These are phyloP conservation scores for Hypomecis punctinalis DNA, from an alignment of 2,888 invertebrate genomes.

Conservation along the genomic window DNA sequence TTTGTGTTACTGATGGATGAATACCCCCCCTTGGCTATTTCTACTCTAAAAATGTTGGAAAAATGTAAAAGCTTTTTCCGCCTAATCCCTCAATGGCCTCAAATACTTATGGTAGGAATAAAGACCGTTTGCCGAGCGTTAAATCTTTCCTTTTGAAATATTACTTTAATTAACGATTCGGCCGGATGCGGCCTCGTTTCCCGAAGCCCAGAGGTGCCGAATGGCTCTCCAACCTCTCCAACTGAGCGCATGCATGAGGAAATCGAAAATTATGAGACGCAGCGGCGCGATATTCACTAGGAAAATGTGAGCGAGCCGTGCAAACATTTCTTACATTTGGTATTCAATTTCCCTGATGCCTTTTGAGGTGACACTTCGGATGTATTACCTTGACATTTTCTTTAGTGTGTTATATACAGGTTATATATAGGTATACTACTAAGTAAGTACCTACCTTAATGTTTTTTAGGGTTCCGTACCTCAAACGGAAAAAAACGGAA, in stretches of 20 bases:
- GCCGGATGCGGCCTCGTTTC: constrained; percentile 29
- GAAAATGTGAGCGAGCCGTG: neutral
- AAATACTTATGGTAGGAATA: neutral
- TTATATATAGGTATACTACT: too few species aligned
- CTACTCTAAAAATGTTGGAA: neutral
- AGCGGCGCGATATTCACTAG: constrained; percentile 14
- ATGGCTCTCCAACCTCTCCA: constrained; percentile 16
- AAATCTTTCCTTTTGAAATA: constrained; percentile 37
- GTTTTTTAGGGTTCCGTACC: too few species aligned
- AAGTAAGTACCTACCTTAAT: too few species aligned
- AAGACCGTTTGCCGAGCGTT: constrained; percentile 18
- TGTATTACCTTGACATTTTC: too few species aligned
- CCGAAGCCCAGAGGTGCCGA: constrained; percentile 21
- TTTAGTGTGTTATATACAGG: too few species aligned
- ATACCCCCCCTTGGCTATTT: neutral
- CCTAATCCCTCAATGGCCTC: constrained; percentile 22
- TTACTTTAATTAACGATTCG: constrained; percentile 33
- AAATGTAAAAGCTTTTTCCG: constrained; percentile 14
- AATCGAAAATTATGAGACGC: constrained; percentile 20
- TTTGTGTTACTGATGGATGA: constrained; percentile 6
- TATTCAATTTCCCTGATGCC: too few species aligned
- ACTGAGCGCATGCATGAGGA: constrained; percentile 20
- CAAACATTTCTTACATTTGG: neutral
- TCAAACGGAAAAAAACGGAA: too few species aligned
- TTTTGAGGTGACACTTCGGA: too few species aligned